These are phyloP conservation scores for Antidorcas marsupialis DNA, from an alignment of 2,113 vertebrate genomes.

Conservation along the genomic window DNA sequence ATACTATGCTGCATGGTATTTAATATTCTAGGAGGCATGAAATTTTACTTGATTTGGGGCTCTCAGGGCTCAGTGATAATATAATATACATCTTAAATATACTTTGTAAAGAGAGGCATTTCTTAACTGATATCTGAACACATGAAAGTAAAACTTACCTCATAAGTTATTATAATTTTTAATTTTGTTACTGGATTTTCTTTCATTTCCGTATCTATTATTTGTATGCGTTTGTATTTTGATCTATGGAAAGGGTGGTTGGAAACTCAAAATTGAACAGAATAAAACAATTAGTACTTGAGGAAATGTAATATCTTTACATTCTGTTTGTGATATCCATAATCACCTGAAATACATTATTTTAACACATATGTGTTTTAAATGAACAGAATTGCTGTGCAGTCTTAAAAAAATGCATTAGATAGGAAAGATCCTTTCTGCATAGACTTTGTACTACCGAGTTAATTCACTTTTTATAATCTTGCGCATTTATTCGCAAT, in stretches of 20 bases:
- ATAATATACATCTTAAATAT: not conserved
- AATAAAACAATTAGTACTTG: not conserved
- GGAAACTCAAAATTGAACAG: not conserved
- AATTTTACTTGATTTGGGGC: constrained; percentile 28
- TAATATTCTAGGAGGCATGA: constrained; percentile 5
- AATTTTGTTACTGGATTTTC: constrained; percentile 21
- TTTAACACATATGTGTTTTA: not conserved
- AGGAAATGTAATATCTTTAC: not conserved
- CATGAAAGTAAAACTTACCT: constrained; percentile 38
- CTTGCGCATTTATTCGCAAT: not conserved
- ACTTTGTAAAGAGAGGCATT: not conserved
- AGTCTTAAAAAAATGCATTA: not conserved
- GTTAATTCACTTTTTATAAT: constrained; percentile 14
- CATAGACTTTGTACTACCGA: not conserved
- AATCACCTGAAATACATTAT: not conserved
- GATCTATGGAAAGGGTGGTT: not conserved
- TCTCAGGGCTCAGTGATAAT: not conserved
- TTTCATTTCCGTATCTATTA: not conserved
- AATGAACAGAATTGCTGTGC: not conserved
- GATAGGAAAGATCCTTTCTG: not conserved
- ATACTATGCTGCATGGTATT: constrained; percentile 15
- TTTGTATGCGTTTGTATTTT: constrained; percentile 7
- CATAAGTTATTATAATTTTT: not conserved
- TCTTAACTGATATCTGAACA: constrained; percentile 20
- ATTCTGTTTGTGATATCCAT: not conserved